Conservation (phyloP, 2,888 invertebrate genomes). For the Eupithecia subumbrata region DNA sequence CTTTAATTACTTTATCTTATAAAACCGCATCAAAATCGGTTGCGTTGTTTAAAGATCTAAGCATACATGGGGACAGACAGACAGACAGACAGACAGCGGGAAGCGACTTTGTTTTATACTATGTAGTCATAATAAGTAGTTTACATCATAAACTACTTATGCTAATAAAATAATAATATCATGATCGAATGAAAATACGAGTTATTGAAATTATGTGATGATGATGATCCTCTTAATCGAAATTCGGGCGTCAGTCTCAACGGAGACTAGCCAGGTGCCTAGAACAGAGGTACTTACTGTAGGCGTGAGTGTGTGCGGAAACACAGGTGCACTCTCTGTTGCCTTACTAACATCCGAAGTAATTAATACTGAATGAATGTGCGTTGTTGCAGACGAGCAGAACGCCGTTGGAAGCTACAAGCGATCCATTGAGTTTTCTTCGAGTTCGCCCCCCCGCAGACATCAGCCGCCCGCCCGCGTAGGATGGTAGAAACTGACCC, state of each 20-base stretch:
- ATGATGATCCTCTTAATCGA: neutral
- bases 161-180: neutral
- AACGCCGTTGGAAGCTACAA: constrained; percentile 72
- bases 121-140: too few species aligned
- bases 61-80: too few species aligned
- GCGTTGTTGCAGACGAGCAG: constrained; percentile 70
- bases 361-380: neutral
- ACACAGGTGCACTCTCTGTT: neutral
- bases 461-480: constrained; percentile 84
- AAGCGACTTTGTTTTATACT: too few species aligned
- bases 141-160: neutral
- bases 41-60: too few species aligned
- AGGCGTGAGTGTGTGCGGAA: neutral
- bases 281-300: neutral
- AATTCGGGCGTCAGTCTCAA: neutral
- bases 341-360: neutral
- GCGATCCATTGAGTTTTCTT: constrained; percentile 61
- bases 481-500: constrained; percentile 97
- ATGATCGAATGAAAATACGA: too few species aligned
- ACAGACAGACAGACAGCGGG: too few species aligned
- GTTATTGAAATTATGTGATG: neutral
- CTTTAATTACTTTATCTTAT: too few species aligned
- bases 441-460: constrained; percentile 65
- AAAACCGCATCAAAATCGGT: too few species aligned
- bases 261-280: too few species aligned